Base-by-base conservation (phyloP, 2,113 vertebrate genomes). In the Coracopsis vasa region DNA sequence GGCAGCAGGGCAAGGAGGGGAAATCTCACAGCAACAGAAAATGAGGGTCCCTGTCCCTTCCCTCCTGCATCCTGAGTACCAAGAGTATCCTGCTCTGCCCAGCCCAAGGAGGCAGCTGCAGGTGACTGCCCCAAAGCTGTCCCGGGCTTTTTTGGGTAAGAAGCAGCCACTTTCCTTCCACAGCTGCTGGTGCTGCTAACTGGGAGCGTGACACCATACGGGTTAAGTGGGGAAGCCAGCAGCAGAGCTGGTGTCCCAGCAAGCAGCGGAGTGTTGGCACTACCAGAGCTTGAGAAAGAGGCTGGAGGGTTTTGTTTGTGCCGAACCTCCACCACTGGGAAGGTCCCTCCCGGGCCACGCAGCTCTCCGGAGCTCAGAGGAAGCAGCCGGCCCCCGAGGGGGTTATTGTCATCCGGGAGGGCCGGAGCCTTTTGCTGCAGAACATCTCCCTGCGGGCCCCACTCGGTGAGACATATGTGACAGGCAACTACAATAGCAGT, bases 181-280 rank as follows among this genome's bases (percentile, higher is more conserved):
- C 77, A 51, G 72, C 67, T 25, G n/a, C 60, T 35, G 0, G 1
- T 2, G 25, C 66, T 23, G 91, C 61, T 74, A 50, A 13, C 67
- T 0, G 0, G 10, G 64, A 87, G 29, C 10, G 3, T 1, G 0
- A 85, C 39, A 2, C 56, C 15, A 1, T 0, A 21, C 0, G 71
- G 33, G 93, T 92, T 88, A 88, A 92, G 25, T 0, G 0, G 42
- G 12, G 37, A 62, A 82, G 65, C 42, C 41, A 48, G n/a, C 41
- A 15, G 39, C 8, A 88, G 17, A 90, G 69, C 54, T 10, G 1
- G 16, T 2, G 2, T 53, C 74, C 64, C 12, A 0, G 18, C 80
- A 77, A 41, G 81, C 84, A 35, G 25, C 6, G 0, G 84, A 77
- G n/a, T 1, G 11, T 37, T 61, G 75, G 71, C 91, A 83, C 58